A percentile compares a stretch with the other conserved stretches of the same genome.
phyloP scores from a whole-genome alignment of 1,140 invertebrate genomes.

The Achatina immaculata region DNA sequence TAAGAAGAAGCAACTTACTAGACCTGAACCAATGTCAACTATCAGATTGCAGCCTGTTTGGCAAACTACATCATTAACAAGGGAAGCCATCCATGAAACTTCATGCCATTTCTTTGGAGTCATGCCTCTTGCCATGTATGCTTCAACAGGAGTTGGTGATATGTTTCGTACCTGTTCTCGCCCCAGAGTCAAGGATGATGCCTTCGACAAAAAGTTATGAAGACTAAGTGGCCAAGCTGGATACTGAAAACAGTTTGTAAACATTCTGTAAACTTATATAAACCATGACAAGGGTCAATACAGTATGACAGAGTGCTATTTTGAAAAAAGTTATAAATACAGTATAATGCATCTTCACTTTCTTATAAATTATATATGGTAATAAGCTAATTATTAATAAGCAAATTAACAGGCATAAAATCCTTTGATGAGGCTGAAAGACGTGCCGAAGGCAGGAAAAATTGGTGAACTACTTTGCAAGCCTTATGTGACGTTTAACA shows the following conservation, averaged over 20 bases:
- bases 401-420: no score
- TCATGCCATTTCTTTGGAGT: slow-evolving; percentile 62
- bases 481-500: no score
- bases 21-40: slow-evolving; percentile 64
- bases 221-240: slow-evolving; percentile 20
- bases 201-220: slow-evolving; percentile 6
- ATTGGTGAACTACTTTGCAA: no score
- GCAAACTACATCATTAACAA: slow-evolving; percentile 51
- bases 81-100: slow-evolving; percentile 55
- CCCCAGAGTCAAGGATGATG: background rate
- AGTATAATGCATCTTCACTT: no score
- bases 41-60: slow-evolving; percentile 42
- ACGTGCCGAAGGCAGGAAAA: no score
- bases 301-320: no score
- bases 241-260: slow-evolving; percentile 30
- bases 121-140: slow-evolving; percentile 51
- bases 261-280: no score
- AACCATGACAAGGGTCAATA: no score
- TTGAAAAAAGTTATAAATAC: no score
- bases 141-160: slow-evolving; percentile 35
- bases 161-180: background rate
- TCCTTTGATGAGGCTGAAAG: no score
- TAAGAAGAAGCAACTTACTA: slow-evolving; percentile 72
- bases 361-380: no score
- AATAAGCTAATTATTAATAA: no score